Conservation (phyloP, 2,797 vertebrate genomes). For the Acomys russatus region DNA sequence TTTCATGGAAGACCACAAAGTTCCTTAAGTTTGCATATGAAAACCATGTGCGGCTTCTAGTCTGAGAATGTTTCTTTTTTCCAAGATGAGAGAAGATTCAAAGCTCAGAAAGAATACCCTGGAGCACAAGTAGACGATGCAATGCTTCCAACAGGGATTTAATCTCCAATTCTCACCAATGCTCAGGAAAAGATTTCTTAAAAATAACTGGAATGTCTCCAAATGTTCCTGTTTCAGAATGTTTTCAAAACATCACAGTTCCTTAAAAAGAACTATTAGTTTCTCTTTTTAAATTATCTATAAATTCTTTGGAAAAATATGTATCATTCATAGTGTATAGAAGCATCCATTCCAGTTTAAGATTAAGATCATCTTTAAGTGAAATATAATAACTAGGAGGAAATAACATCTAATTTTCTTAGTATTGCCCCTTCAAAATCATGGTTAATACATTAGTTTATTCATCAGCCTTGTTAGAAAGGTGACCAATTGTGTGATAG, state of each 20-base stretch:
- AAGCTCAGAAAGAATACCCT: slow-evolving; percentile 9
- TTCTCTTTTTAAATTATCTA: slow-evolving; percentile 21
- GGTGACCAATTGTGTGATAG: not conserved
- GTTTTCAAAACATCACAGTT: slow-evolving; percentile 39
- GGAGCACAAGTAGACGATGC: not conserved
- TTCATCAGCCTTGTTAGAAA: not conserved
- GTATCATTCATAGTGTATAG: not conserved
- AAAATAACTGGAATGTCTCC: slow-evolving; percentile 32
- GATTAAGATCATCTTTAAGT: not conserved
- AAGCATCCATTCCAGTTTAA: not conserved
- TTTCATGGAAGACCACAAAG: not conserved
- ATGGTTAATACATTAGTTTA: slow-evolving; percentile 34
- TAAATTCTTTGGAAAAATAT: not conserved
- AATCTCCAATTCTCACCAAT: slow-evolving; percentile 55
- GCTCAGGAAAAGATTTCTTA: slow-evolving; percentile 32
- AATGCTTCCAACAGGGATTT: not conserved
- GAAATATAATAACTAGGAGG: not conserved
- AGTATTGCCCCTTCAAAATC: not conserved
- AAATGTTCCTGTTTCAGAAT: slow-evolving; percentile 56
- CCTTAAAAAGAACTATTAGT: not conserved
- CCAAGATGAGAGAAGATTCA: not conserved
- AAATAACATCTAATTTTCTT: slow-evolving; percentile 50
- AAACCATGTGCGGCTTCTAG: slow-evolving; percentile 18
- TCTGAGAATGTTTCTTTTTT: not conserved
- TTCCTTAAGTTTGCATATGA: not conserved